phyloP scores from a whole-genome alignment of 1,140 invertebrate species.

The Drosophila trapezifrons region DNA sequence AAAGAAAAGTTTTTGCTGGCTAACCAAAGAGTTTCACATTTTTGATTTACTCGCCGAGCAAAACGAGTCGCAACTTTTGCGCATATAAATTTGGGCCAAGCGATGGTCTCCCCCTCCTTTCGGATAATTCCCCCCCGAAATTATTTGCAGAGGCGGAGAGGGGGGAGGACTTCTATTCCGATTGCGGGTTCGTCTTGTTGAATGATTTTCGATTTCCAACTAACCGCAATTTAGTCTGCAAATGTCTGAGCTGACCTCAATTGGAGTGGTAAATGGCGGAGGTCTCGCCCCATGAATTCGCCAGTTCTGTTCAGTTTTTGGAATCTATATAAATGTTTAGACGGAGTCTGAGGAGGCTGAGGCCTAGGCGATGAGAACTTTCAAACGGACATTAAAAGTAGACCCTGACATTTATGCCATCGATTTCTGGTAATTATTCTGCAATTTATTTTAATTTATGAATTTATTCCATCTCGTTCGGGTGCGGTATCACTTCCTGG shows the following conservation, averaged over 20 bases:
- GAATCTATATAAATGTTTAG: neutral
- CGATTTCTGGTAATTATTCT: slow-evolving; percentile 9
- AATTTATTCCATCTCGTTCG: neutral
- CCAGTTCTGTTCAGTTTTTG: neutral
- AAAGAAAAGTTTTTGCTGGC: slow-evolving; percentile 58
- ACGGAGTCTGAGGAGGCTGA: neutral
- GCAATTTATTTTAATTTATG: slow-evolving; percentile 36
- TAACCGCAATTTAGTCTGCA: slow-evolving; percentile 35
- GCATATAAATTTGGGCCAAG: slow-evolving; percentile 72
- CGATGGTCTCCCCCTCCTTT: slow-evolving; percentile 6
- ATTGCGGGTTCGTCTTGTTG: slow-evolving; percentile 13
- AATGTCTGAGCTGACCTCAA: slow-evolving; percentile 26
- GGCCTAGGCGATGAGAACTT: too few species aligned
- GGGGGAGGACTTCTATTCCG: neutral
- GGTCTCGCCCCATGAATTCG: slow-evolving; percentile 8
- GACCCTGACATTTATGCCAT: slow-evolving; percentile 21
- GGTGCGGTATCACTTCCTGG: too few species aligned
- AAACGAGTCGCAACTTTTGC: slow-evolving; percentile 59
- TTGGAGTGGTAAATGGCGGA: slow-evolving; percentile 12
- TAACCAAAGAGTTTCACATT: slow-evolving; percentile 71
- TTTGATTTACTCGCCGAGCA: slow-evolving; percentile 68
- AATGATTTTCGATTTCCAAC: slow-evolving; percentile 38
- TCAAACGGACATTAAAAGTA: slow-evolving; percentile 4
- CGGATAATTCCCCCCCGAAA: neutral
- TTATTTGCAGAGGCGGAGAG: neutral